Evolutionary conservation across 2,797 vertebrate species (phyloP).

Genomic region (Galago senegalensis): DNA sequence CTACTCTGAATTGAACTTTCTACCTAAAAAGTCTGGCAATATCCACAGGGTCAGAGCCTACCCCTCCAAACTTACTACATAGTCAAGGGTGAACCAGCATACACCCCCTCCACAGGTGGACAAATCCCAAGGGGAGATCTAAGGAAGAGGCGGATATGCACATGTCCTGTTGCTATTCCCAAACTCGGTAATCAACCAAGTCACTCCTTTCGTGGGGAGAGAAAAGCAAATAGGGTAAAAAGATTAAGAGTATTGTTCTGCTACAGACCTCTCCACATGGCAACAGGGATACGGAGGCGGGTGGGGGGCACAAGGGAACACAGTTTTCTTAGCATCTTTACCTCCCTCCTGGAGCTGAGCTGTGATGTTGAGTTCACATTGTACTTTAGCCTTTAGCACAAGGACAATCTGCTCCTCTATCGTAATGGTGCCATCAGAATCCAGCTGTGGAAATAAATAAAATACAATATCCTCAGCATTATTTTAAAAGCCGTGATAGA

Average conservation of each 20-base stretch:
- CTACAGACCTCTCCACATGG: background rate
- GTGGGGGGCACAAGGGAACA: background rate
- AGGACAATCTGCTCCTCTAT: slow-evolving; percentile 94
- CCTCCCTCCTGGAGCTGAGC: slow-evolving; percentile 89
- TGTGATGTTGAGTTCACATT: slow-evolving; percentile 94
- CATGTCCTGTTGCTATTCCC: background rate
- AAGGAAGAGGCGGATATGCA: background rate
- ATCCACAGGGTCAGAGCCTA: background rate
- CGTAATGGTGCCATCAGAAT: slow-evolving; percentile 91
- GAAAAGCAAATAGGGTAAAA: background rate
- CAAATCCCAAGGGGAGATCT: background rate
- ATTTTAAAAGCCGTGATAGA: background rate
- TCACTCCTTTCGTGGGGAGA: background rate
- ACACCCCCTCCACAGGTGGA: background rate
- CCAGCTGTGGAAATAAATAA: slow-evolving; percentile 87
- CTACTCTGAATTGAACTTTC: background rate
- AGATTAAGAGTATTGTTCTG: background rate
- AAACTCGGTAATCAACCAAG: background rate
- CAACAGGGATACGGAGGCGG: background rate
- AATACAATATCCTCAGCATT: background rate
- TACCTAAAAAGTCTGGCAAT: background rate
- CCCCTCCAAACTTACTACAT: background rate
- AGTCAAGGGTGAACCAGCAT: background rate
- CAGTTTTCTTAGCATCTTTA: slow-evolving; percentile 76
- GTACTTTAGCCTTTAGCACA: slow-evolving; percentile 92